A percentile compares a stretch with the other conserved stretches of the same genome.
phyloP scores from a whole-genome alignment of 2,888 invertebrate genomes.

The Nomada lathburiana region DNA sequence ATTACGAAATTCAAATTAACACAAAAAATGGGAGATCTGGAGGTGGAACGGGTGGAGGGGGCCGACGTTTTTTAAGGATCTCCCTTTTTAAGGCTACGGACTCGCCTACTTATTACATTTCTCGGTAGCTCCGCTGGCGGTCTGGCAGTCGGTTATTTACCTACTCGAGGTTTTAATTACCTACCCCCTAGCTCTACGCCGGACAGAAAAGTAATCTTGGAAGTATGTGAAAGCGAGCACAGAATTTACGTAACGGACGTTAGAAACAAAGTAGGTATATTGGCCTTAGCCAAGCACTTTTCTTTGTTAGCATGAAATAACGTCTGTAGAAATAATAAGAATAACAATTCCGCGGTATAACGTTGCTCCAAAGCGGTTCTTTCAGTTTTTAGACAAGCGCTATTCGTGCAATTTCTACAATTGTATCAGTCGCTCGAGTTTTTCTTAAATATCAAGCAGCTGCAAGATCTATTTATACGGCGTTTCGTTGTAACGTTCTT shows the following conservation, averaged over 20 bases:
- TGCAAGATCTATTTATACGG: not conserved
- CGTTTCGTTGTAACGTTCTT: not conserved
- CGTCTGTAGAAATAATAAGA: constrained; percentile 57
- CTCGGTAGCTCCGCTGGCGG: constrained; percentile 72
- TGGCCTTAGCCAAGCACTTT: constrained; percentile 66
- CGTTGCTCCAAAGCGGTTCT: constrained; percentile 2
- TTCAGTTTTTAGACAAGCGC: constrained; percentile 4
- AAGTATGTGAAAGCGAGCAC: constrained; percentile 73
- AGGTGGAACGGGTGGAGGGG: constrained; percentile 37
- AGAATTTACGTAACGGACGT: constrained; percentile 70
- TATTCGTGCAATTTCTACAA: constrained; percentile 11
- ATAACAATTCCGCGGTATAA: constrained; percentile 46
- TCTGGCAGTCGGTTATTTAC: constrained; percentile 83
- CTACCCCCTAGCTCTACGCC: constrained; percentile 70
- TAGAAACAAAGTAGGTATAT: constrained; percentile 71
- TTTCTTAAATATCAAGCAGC: constrained; percentile 27
- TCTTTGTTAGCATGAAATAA: constrained; percentile 61
- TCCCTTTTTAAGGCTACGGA: constrained; percentile 78
- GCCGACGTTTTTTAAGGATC: constrained; percentile 81
- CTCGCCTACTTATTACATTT: constrained; percentile 80
- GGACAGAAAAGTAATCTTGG: constrained; percentile 75
- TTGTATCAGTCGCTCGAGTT: constrained; percentile 28
- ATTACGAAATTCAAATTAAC: constrained; percentile 85
- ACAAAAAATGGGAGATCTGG: constrained; percentile 82
- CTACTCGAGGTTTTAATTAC: constrained; percentile 84